Conservation (phyloP, 2,113 vertebrate genomes). For the Nothocercus julius region DNA sequence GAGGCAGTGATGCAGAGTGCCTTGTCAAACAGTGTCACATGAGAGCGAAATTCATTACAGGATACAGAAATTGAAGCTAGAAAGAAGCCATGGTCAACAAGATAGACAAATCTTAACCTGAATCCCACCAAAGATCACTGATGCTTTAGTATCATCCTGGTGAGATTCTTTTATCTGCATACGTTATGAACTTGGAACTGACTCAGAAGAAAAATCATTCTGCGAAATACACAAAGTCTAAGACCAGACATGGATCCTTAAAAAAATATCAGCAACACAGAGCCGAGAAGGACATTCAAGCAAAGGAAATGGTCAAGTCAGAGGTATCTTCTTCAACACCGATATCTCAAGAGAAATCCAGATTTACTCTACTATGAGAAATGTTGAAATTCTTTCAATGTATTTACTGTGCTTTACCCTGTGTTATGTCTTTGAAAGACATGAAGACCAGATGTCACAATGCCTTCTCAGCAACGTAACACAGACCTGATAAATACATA, state of each 20-base stretch:
- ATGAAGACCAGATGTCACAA: conserved; percentile 56
- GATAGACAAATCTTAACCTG: background rate
- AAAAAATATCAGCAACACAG: background rate
- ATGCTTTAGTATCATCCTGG: background rate
- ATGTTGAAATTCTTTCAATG: background rate
- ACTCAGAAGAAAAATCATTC: background rate
- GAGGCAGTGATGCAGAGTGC: background rate
- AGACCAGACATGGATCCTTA: background rate
- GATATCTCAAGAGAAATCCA: background rate
- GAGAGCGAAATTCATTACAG: background rate
- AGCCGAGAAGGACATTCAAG: background rate
- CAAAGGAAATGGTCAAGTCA: background rate
- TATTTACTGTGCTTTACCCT: background rate
- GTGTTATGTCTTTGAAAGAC: conserved; percentile 34
- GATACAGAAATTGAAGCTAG: background rate
- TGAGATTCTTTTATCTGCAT: background rate
- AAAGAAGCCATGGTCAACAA: background rate
- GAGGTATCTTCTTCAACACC: background rate
- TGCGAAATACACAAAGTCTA: background rate
- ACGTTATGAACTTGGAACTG: background rate
- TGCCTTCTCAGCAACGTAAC: conserved; percentile 38
- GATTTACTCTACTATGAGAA: background rate
- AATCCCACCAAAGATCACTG: background rate
- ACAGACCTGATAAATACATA: conserved; percentile 46
- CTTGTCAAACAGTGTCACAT: background rate